These are phyloP conservation scores for Ruditapes philippinarum DNA, from an alignment of 1,140 invertebrate genomes.

Conservation along the genomic window DNA sequence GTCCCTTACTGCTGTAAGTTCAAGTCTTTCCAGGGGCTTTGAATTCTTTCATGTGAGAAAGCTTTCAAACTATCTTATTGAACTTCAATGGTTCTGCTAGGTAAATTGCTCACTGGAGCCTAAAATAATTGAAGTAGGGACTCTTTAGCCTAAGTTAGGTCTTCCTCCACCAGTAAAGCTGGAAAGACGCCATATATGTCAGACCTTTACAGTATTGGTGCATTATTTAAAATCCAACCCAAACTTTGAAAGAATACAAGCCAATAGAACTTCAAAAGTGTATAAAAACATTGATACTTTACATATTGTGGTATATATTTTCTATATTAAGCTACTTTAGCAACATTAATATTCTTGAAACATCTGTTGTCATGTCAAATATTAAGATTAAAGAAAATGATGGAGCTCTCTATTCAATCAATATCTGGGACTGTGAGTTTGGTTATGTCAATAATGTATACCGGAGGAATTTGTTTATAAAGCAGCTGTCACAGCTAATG, in stretches of 20 bases:
- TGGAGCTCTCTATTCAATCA: neutral
- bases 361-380: neutral
- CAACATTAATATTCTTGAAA: slow-evolving; percentile 7
- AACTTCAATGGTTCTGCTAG: no score
- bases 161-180: no score
- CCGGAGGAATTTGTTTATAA: neutral
- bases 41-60: no score
- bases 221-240: neutral
- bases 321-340: neutral
- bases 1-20: no score
- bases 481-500: neutral
- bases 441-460: neutral
- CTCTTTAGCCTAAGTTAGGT: no score
- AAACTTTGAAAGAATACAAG: no score
- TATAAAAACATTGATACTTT: neutral
- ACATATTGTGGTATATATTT: neutral
- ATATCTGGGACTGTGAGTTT: neutral
- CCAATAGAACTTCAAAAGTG: no score
- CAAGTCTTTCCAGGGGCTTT: no score
- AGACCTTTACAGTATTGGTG: neutral
- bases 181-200: neutral
- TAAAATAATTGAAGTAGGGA: no score
- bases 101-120: no score
- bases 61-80: no score
- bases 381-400: neutral